Evolutionary conservation across 2,113 vertebrate genomes (phyloP).

Genomic region (Paralichthys olivaceus): DNA sequence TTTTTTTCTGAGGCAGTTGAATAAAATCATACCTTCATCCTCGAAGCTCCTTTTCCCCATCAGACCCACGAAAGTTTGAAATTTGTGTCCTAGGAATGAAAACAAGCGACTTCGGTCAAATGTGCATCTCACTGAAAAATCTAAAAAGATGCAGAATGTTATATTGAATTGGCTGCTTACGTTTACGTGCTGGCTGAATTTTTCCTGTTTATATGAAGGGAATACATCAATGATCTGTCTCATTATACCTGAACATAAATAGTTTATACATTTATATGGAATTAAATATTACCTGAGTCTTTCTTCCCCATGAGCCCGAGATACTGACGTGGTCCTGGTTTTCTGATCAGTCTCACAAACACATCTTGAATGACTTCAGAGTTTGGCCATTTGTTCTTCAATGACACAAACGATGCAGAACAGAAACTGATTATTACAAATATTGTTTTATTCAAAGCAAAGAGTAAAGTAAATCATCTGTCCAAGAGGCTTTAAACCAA

Average conservation of each 20-base stretch:
- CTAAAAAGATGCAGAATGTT: background rate
- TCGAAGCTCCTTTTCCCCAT: slow-evolving; percentile 90
- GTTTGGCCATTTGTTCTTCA: slow-evolving; percentile 45
- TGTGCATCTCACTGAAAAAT: background rate
- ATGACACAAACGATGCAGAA: background rate
- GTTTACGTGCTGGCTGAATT: slow-evolving; percentile 84
- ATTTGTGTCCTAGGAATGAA: slow-evolving; percentile 85
- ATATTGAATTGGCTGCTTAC: slow-evolving; percentile 72
- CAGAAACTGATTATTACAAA: fast-evolving
- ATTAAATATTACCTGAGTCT: slow-evolving; percentile 80
- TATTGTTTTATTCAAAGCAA: background rate
- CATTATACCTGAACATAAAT: background rate
- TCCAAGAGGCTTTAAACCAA: background rate
- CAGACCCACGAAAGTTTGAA: slow-evolving; percentile 91
- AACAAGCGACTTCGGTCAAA: background rate
- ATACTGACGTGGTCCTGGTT: slow-evolving; percentile 83
- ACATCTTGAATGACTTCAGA: slow-evolving; percentile 69
- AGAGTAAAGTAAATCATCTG: background rate
- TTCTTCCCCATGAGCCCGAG: slow-evolving; percentile 86
- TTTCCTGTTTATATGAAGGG: slow-evolving; percentile 77
- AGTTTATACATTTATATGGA: background rate
- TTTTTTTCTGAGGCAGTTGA: background rate
- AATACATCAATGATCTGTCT: background rate
- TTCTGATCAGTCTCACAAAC: slow-evolving; percentile 85
- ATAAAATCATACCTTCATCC: slow-evolving; percentile 82